Evolutionary conservation across 2,113 vertebrate genomes (phyloP), one percentile per base, ranked within the genome.

Genomic region (Ceyx margarethae): DNA sequence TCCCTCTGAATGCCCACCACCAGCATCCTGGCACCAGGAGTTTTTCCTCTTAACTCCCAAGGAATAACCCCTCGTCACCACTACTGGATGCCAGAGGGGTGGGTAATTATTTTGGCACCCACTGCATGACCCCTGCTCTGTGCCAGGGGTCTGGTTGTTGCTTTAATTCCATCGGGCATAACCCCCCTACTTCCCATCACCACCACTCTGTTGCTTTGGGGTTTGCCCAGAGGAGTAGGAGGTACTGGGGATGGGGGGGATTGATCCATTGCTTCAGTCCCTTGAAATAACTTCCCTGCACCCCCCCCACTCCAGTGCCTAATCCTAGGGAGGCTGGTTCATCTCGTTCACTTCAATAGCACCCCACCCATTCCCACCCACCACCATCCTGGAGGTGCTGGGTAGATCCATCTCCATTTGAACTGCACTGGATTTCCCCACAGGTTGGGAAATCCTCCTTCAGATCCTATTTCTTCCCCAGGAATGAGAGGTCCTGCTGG

Each of bases 311-410:
- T 8, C 6, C 16, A 9, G 10, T 2, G 1, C 6, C 26, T 48
- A 1, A 43, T 61, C 42, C 56, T 29, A 5, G 40, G 33, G 21
- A 25, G 53, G 17, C 9, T 11, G 2, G 15, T 28, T 67, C 37
- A 17, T 71, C 37, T 19, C 1, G 3, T 67, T 20, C 13, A 46
- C 15, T 4, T 29, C 54, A 13, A 3, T 21, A 11, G 4, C 21
- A 9, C 22, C 6, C 21, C 4, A 22, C 23, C 12, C 2, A 9
- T 19, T n/a, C 26, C 31, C 33, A 9, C 9, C 54, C 42, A 31
- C 8, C 13, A 2, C 1, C 2, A 0, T 74, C 76, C 65, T 22
- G 3, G 6, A 66, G 28, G 17, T 25, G 6, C 42, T 10, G 42
- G 18, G 29, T 19, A 9, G 18, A 11, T 13, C 61, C 42, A 51